Base-by-base conservation (phyloP, 1,140 invertebrate genomes). In the Drosophila azteca region DNA sequence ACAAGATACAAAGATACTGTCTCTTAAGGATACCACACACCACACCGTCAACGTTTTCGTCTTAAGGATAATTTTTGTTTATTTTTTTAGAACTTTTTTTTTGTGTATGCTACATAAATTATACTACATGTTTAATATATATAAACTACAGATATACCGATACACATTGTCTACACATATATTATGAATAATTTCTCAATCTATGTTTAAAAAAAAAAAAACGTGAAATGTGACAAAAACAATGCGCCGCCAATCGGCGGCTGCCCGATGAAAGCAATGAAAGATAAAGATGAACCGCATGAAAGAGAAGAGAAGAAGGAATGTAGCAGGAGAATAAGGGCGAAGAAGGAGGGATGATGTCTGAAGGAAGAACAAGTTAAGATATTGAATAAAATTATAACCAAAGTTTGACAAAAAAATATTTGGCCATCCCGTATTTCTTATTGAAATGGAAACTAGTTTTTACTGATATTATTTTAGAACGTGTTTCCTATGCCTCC, bases 351-450 rank as follows among this genome's bases (percentile, higher is more conserved):
- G 51, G 64, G 45, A 48, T 44, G 26, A 61, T 43, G 22, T 6
- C 44, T 52, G 31, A 73, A 51, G 51, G 62, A 68, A 49, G 61
- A 85, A 81, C 78, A 85, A 87, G 78, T 85, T 85, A 87, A 85
- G 82, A 78, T 85, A 79, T 81, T 81, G 77, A 85, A 85, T 87
- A 87, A 85, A 85, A 85, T 69, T 85, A 85, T 87, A 85, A 85
- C 82, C 82, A 87, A 87, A 87, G 79, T 87, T 87, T 83, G 71
- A 87, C 61, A 87, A 88, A 64, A 76, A 61, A 41, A 52, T 52
- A 31, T 52, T 26, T 52, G 24, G 5, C 24, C 0, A 26, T 26
- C 4, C 5, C 24, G 24, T 26, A 26, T 26, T 26, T 26, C 4
- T 26, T 26, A 26, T 26, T 26, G 24, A 4, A 26, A 26, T 24